A percentile compares a stretch with the other conserved stretches of the same genome.
These are phyloP conservation scores for Tuberolachnus salignus DNA, from an alignment of 2,888 invertebrate genomes.

Conservation along the genomic window DNA sequence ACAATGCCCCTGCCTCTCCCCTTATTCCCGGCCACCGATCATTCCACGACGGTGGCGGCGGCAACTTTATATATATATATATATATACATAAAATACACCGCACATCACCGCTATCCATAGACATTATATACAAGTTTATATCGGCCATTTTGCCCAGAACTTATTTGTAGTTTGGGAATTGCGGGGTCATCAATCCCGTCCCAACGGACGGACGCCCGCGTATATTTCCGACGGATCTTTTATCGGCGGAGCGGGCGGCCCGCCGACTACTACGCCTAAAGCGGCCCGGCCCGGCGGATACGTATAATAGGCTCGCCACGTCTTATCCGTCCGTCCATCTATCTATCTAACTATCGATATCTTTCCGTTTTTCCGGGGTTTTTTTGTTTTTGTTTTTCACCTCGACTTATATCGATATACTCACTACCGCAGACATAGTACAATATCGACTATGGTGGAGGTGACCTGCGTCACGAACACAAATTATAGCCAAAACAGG, in stretches of 20 bases:
- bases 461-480: no score
- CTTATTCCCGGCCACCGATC: conserved; percentile 3
- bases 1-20: conserved; percentile 31
- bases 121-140: conserved; percentile 54
- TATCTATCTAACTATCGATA: neutral
- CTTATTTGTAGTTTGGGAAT: conserved; percentile 56
- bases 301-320: neutral
- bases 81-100: conserved; percentile 36
- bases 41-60: conserved; percentile 4
- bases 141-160: conserved; percentile 56
- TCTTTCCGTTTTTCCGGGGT: no score
- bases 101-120: neutral
- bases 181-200: conserved; percentile 56
- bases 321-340: neutral
- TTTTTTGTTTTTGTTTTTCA: no score
- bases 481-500: no score
- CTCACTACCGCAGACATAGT: no score
- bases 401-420: no score
- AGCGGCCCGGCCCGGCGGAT: neutral
- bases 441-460: no score
- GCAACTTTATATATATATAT: conserved; percentile 31
- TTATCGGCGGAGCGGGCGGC: conserved; percentile 42
- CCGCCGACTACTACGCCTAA: conserved; percentile 12
- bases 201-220: conserved; percentile 42
- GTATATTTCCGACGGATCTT: conserved; percentile 53